Base-by-base conservation (phyloP, 1,140 invertebrate species). In the Plutomurus gul region DNA sequence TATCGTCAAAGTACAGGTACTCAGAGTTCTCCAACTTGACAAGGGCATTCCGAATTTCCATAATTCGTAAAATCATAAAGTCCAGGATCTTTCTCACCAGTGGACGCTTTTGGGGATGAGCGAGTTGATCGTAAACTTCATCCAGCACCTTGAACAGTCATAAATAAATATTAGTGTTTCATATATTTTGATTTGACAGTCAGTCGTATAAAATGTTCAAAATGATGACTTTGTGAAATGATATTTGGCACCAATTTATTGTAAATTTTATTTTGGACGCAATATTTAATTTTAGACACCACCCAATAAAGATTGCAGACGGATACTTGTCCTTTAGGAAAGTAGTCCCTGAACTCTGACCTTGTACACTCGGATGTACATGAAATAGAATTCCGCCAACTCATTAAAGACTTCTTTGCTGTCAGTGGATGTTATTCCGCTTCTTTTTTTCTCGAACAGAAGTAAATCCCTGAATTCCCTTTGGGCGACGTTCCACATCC, bases 61-160 rank as follows among this genome's bases (percentile, higher is more conserved):
- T 78, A 7, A 89, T 84, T 56, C 96, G 89, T 4, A 94, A 95
- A 49, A 97, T 89, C 30, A 90, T 90, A 0, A 92, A 91, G 85
- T 97, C 94, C 0, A 98, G 85, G 1, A 96, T 85, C 80, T 92
- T 91, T 56, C 91, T 90, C 0, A 98, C 88, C 3, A 97, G 87
- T 33, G 92, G 84, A 47, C 95, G 87, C 85, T 98, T 98, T 86
- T 98, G 96, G 0, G 96, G 95, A 85, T 98, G 96, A 30, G 96
- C 89, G 75, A 96, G 90, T 87, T 96, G 95, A 85, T 97, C 95
- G 84, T 96, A 95, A 76, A 94, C 94, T 79, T 90, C 87, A 84
- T 95, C 92, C 10, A 98, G 85, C 79, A 90, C 91, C 76, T 93
- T 91, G 11, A 93, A 90, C 0, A 94, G 89, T 16, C 92, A 86